Percentiles rank a stretch among this genome's conserved stretches.
Evolutionary conservation across 1,140 invertebrate genomes (phyloP).

Genomic region (Aporrectodea caliginosa): DNA sequence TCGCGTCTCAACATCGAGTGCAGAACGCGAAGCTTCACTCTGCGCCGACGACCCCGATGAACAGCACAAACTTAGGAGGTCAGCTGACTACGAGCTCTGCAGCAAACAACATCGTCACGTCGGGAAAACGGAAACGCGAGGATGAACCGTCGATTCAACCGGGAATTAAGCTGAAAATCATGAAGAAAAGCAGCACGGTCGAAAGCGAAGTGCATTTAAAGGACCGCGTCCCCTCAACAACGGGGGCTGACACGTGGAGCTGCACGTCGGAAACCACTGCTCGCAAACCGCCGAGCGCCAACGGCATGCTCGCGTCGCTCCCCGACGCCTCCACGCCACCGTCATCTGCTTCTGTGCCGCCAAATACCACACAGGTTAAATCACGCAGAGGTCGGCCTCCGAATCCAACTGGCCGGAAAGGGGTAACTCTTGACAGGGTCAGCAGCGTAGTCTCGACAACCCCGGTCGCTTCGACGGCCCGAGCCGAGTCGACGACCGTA

Average conservation of each 20-base stretch:
- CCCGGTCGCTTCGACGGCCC: not conserved
- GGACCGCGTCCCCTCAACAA: not conserved
- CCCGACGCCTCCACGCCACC: too few species aligned
- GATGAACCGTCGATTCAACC: not conserved
- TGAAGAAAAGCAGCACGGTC: not conserved
- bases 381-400: not conserved
- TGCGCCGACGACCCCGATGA: constrained; percentile 18
- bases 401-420: not conserved
- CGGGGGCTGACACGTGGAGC: not conserved
- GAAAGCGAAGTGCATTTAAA: not conserved
- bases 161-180: not conserved
- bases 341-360: too few species aligned
- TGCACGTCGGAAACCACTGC: not conserved
- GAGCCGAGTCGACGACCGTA: not conserved
- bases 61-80: constrained; percentile 14
- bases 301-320: not conserved
- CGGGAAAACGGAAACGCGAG: not conserved
- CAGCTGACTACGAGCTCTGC: not conserved
- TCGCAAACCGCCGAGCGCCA: not conserved
- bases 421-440: not conserved
- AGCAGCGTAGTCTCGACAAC: not conserved
- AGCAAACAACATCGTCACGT: not conserved
- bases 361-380: too few species aligned
- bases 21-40: constrained; percentile 22
- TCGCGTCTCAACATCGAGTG: not conserved